Evolutionary conservation across 2,797 vertebrate species (phyloP), one percentile per base, ranked within the genome.

Genomic region (Ispidina picta): DNA sequence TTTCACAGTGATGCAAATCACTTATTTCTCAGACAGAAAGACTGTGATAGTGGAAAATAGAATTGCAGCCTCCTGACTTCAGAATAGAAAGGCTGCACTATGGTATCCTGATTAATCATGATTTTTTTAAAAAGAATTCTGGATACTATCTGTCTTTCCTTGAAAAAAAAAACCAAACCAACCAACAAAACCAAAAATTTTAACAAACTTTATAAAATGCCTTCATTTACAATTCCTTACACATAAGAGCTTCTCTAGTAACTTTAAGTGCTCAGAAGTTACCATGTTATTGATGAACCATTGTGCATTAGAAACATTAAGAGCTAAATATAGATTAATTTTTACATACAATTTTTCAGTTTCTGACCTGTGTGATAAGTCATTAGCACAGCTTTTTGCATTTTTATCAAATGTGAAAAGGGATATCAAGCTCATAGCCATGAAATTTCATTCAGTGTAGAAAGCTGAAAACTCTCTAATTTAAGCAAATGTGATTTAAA

Each of bases 401-500:
- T 37, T 77, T 37, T n/a, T 23, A 46, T 72, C 35, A 72, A 63
- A 52, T 65, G 26, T 80, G 10, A 33, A 62, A 89, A 74, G 7
- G 6, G 35, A 62, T 81, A 87, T 39, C 9, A 22, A 70, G 37
- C 20, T 80, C 26, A 48, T 78, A 89, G 22, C 72, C 37, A 58
- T 66, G 33, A 78, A 59, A 59, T 58, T 80, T 84, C 25, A 71
- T 72, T 80, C 52, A 33, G 3, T 29, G 8, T 25, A 69, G 31
- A 84, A 79, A 25, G n/a, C 10, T 81, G 70, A 88, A 95, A 92
- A 80, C 14, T 63, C n/a, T 41, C 41, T 83, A 69, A 65, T 83
- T 83, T 58, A 60, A 81, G 25, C 43, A 93, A 94, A 88, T 66
- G 25, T 71, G 28, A 80, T 90, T 91, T 79, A 43, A 83, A 80